Evolutionary conservation across 2,797 vertebrate genomes (phyloP).

Genomic region (Notamacropus eugenii): DNA sequence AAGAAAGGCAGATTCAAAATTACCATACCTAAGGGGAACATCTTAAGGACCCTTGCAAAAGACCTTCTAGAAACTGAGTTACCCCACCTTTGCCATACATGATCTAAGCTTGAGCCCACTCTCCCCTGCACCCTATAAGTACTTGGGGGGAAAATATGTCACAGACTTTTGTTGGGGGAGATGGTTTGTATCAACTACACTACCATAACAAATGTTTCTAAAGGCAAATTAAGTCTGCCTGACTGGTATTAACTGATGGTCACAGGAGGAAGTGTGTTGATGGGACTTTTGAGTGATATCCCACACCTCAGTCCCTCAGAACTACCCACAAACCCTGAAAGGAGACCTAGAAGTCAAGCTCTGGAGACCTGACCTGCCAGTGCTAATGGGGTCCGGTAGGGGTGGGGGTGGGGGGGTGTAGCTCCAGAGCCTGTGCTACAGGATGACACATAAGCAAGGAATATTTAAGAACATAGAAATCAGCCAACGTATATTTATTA

Average conservation of each 20-base stretch:
- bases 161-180: background rate
- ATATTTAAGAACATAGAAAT: background rate
- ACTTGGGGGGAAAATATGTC: background rate
- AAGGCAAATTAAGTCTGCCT: background rate
- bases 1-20: background rate
- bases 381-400: no score
- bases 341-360: background rate
- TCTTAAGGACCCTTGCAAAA: background rate
- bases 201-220: background rate
- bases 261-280: background rate
- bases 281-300: background rate
- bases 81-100: background rate
- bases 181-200: background rate
- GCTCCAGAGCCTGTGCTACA: background rate
- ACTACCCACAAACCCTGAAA: background rate
- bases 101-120: background rate
- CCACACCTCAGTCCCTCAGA: background rate
- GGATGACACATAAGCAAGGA: background rate
- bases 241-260: background rate
- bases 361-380: background rate
- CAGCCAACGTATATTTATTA: background rate
- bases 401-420: no score
- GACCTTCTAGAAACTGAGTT: background rate
- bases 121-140: background rate
- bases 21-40: background rate